A percentile compares a stretch with the other conserved stretches of the same genome.
Evolutionary conservation across 2,888 invertebrate genomes (phyloP).

Genomic region (Lasioglossum figueresi): DNA sequence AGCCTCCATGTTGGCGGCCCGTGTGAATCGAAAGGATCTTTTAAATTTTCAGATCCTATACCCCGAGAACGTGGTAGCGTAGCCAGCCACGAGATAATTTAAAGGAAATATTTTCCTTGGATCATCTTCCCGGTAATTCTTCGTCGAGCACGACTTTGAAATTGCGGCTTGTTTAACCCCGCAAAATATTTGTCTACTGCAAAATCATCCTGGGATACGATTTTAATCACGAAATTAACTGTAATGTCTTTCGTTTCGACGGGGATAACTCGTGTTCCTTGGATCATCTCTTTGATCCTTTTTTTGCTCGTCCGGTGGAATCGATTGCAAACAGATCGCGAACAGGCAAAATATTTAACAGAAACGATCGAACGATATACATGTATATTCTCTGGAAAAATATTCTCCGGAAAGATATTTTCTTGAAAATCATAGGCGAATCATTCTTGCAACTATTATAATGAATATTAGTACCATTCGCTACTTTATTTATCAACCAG

Average conservation of each 20-base stretch:
- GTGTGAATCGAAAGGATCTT: background rate
- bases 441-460: background rate
- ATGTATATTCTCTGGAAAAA: background rate
- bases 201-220: conserved; percentile 7
- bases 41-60: conserved; percentile 6
- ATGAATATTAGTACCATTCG: background rate
- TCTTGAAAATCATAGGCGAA: no score
- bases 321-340: background rate
- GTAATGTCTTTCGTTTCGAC: background rate
- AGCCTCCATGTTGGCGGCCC: background rate
- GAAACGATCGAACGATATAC: background rate
- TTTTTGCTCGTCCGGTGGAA: background rate
- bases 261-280: background rate
- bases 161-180: background rate
- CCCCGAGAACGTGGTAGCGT: background rate
- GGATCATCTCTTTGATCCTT: background rate
- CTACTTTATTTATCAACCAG: background rate
- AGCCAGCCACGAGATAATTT: background rate
- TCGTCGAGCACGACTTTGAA: background rate
- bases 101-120: conserved; percentile 34
- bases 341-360: background rate
- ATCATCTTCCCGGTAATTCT: background rate
- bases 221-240: conserved; percentile 14
- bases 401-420: background rate
- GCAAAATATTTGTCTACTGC: conserved; percentile 4